Evolutionary conservation across 1,140 invertebrate genomes (phyloP), one percentile per base, ranked within the genome.

Genomic region (Pantala flavescens): DNA sequence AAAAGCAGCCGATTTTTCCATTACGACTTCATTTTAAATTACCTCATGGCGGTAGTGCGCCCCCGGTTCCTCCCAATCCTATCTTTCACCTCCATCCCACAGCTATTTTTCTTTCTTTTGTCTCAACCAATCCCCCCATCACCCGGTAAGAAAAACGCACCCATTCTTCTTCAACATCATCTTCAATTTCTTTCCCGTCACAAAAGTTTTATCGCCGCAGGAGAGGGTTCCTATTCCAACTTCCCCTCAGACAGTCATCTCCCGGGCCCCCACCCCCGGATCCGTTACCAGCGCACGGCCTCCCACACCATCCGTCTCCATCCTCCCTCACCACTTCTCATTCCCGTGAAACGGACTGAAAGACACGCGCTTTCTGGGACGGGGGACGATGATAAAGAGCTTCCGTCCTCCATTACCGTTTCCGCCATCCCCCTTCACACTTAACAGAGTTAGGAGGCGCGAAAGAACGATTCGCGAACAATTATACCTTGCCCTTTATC

Each of bases 151-250:
- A 63, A 63, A 63, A 63, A 63, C 49, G 49, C 49, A 12, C 49
- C 49, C 49, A 63, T 63, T 63, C 49, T 63, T 63, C 49, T 63
- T 21, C 49, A 63, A 63, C 49, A 63, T 63, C 49, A 63, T 63
- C 49, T 63, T 63, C 49, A 63, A 63, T 63, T 63, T 63, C 49
- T 63, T 63, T 63, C 49, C 49, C 49, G 49, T 63, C 49, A 63
- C 49, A 63, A 63, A 63, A 63, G 49, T 63, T 63, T 63, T 63
- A 63, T 63, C 49, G 49, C 49, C 49, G 49, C 16, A 63, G 49
- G 49, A 63, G 49, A 21, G n/a, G n/a, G 16, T 12, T 63, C 12
- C 49, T 63, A 16, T 63, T 63, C n/a, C 49, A 63, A 21, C 49
- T 63, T 63, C 49, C 49, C 49, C 49, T 21, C 49, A 21, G 16